phyloP scores from a whole-genome alignment of 1,140 invertebrate genomes.

The Liolophura sinensis region DNA sequence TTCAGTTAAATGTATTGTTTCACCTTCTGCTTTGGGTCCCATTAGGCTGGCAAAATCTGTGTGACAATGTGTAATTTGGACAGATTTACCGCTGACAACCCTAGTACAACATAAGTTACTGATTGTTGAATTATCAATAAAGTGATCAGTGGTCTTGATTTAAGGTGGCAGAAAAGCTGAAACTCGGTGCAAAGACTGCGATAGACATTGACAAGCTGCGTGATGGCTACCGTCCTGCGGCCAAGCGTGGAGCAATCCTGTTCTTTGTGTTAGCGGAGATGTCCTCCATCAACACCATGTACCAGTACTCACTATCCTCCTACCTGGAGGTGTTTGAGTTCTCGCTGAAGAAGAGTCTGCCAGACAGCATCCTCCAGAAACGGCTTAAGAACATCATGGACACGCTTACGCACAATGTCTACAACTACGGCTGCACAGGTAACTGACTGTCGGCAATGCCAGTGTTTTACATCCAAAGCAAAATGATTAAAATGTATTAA shows the following conservation, averaged over 20 bases:
- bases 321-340: constrained; percentile 73
- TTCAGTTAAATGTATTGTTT: too few relatives aligned
- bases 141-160: not conserved
- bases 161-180: constrained; percentile 72
- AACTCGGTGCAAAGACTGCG: constrained; percentile 72
- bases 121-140: too few relatives aligned
- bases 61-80: too few relatives aligned
- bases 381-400: constrained; percentile 80
- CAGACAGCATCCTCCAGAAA: constrained; percentile 72
- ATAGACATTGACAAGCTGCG: constrained; percentile 78
- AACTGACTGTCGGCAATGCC: constrained; percentile 12
- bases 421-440: constrained; percentile 87
- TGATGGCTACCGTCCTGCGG: constrained; percentile 80
- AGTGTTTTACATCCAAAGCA: too few relatives aligned
- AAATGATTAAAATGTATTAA: too few relatives aligned
- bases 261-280: constrained; percentile 89
- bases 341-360: constrained; percentile 77
- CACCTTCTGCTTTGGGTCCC: too few relatives aligned
- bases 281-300: constrained; percentile 84
- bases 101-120: too few relatives aligned
- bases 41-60: too few relatives aligned
- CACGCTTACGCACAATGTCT: constrained; percentile 81
- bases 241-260: constrained; percentile 80
- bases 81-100: too few relatives aligned
- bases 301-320: constrained; percentile 81